Evolutionary conservation across 2,888 invertebrate genomes (phyloP), one percentile per base, ranked within the genome.

Genomic region (Pristionchus arcanus): DNA sequence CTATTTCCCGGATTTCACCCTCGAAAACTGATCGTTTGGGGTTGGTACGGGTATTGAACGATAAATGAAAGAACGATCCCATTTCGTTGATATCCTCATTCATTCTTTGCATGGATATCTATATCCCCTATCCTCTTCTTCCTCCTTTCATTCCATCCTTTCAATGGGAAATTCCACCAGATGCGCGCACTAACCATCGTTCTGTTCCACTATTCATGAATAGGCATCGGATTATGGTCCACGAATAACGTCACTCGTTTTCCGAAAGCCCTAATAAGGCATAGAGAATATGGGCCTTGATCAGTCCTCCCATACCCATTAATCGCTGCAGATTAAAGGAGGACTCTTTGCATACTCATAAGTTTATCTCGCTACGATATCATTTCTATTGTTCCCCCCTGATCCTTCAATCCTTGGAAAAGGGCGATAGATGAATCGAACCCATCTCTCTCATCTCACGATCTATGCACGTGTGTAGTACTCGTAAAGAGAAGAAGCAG

Each of bases 31-130:
- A 49, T 11, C 4, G 9, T 49, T 49, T 0, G 42, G 9, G 4
- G 42, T 49, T 49, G 4, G 42, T 49, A 9, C 7, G 42, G 42
- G 42, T 49, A 11, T 13, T 11, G 9, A 11, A 49, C 42, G 42
- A 49, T 49, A 49, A 49, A 49, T 13, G 42, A 49, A 7, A 7
- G 4, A 49, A 49, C 42, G 42, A 49, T 49, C 42, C 11, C 42
- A 49, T 49, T 49, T 13, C 13, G 42, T 11, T 49, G 21, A 31
- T 31, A 31, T 68, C 15, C 13, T 28, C 13, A 31, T 68, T 31
- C 68, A 68, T 68, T 77, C 37, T 53, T 81, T 81, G 81, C 81
- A 81, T 49, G 81, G 49, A 81, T 81, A 81, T 81, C 49, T 81
- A n/a, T n/a, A n/a, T n/a, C 49, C 28, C 28, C 49, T 9, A 42